Evolutionary conservation across 2,888 invertebrate genomes (phyloP), one percentile per base, ranked within the genome.

Genomic region (Dromius quadrimaculatus): DNA sequence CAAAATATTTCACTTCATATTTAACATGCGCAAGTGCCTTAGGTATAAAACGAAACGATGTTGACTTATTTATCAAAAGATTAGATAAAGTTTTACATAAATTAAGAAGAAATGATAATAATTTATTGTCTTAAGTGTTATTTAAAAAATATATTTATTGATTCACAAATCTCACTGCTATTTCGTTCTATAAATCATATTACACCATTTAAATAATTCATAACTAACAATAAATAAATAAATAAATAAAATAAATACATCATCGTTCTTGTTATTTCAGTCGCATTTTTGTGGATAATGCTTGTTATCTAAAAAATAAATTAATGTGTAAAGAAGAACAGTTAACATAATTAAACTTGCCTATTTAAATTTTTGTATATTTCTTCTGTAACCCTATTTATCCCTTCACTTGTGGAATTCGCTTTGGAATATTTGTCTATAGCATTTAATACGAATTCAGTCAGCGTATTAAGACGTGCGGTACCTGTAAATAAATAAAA

Each of bases 11-110:
- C 8, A 81, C 83, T 71, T 86, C 90, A 1, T 93, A 93, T 78
- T 82, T 93, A 73, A 93, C 92, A 2, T 90, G 89, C 59, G 92
- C 92, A 11, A 90, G 92, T 1, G 85, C 89, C 3, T 81, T 93
- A 34, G 92, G 92, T 2, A 86, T 91, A 80, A 86, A 85, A 47
- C 84, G 84, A 74, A 77, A 80, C 1, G 92, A 93, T 76, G 86
- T 92, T n/a, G 89, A 91, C 77, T 79, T 83, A 17, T 92, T 92
- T 79, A 83, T 90, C 54, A 84, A 85, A 73, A 85, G 90, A 76
- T 81, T 93, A 54, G 85, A 87, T 70, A 88, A 89, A 80, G 88
- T 88, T 62, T 80, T 85, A 78, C 75, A 79, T n/a, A 81, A 81
- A 75, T 78, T 81, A 11, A 78, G 50, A 28, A 71, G 34, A 59